Conservation (phyloP, 2,113 vertebrate species). For the Sapayoa aenigma region DNA sequence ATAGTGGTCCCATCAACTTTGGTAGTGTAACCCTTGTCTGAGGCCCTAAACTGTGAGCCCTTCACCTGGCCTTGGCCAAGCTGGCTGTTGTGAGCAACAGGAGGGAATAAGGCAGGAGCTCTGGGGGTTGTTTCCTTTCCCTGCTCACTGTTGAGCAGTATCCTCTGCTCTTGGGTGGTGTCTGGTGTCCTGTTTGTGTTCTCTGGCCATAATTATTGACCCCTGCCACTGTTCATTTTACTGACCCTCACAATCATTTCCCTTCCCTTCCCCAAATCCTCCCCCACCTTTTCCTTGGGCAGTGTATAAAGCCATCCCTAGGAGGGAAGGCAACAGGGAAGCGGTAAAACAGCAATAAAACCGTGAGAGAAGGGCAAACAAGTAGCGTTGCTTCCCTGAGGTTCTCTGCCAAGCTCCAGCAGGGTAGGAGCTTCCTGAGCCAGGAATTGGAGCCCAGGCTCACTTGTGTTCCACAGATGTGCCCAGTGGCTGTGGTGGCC, state of each 20-base stretch:
- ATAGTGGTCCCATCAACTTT: background rate
- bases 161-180: background rate
- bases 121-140: accelerated
- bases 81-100: background rate
- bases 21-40: background rate
- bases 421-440: background rate
- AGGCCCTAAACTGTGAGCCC: background rate
- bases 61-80: background rate
- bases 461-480: background rate
- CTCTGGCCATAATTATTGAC: background rate
- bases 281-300: background rate
- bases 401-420: background rate
- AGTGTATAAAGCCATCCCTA: background rate
- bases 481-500: accelerated
- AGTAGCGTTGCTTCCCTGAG: background rate
- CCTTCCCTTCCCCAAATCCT: background rate
- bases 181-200: background rate
- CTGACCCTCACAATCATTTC: background rate
- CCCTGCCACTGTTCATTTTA: background rate
- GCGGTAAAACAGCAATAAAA: background rate
- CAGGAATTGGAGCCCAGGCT: background rate
- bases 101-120: background rate
- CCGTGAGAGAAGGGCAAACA: background rate
- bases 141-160: background rate
- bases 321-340: background rate